phyloP scores from a whole-genome alignment of 2,797 vertebrate genomes.

The Gambusia yucatana region DNA sequence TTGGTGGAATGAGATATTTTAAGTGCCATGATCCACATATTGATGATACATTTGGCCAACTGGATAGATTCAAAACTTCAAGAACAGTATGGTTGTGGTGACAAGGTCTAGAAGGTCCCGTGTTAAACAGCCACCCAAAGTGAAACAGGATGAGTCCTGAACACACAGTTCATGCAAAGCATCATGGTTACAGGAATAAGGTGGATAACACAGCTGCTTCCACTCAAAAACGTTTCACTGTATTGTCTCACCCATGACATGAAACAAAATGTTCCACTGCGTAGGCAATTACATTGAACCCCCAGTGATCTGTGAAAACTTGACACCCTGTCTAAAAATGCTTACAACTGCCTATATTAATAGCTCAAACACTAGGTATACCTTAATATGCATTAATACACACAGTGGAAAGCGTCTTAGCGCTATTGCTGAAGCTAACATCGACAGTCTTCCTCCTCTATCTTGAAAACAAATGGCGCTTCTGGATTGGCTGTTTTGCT shows the following conservation, averaged over 20 bases:
- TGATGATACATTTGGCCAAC: not conserved
- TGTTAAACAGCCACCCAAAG: not conserved
- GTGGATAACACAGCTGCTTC: constrained; percentile 3
- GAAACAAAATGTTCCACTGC: not conserved
- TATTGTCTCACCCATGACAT: not conserved
- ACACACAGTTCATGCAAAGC: not conserved
- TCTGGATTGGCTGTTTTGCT: not conserved
- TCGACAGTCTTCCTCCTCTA: not conserved
- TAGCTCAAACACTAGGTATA: not conserved
- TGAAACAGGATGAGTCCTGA: not conserved
- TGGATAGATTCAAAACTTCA: not conserved
- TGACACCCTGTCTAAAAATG: not conserved
- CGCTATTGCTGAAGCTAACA: not conserved
- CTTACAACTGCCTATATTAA: not conserved
- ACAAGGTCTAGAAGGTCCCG: not conserved
- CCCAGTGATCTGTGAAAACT: not conserved
- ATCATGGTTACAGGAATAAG: constrained; percentile 1
- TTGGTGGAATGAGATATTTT: not conserved
- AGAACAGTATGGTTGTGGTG: not conserved
- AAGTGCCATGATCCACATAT: not conserved
- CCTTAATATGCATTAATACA: not conserved
- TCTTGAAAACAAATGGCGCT: not conserved
- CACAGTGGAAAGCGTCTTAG: not conserved
- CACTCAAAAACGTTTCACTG: not conserved
- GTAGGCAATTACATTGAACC: not conserved